Conservation (phyloP, 2,113 vertebrate genomes). For the Crotalus tigris region DNA sequence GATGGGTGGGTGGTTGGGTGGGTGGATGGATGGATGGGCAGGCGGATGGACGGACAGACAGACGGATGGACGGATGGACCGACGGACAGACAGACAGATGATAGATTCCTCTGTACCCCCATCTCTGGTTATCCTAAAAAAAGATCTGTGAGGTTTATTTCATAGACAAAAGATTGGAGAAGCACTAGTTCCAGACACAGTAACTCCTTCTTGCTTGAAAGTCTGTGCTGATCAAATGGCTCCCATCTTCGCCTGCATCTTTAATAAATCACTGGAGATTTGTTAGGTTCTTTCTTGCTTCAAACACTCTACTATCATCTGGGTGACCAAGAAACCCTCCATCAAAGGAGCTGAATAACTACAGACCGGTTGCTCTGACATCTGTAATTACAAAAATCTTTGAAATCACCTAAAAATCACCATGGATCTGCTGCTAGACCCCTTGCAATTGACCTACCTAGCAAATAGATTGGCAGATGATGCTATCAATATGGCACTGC, state of each 20-base stretch:
- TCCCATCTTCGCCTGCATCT: background rate
- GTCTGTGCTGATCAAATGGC: background rate
- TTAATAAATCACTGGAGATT: background rate
- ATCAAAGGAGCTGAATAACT: background rate
- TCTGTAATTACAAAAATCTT: background rate
- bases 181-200: background rate
- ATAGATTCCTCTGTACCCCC: background rate
- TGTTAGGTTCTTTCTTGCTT: background rate
- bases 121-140: background rate
- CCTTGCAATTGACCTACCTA: too few relatives aligned
- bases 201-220: background rate
- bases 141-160: background rate
- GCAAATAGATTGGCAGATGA: too few relatives aligned
- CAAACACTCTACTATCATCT: background rate
- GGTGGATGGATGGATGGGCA: too few relatives aligned
- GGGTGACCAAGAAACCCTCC: background rate
- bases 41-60: too few relatives aligned
- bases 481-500: too few relatives aligned
- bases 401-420: too few relatives aligned
- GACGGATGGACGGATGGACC: rapidly evolving
- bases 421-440: too few relatives aligned
- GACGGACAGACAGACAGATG: rapidly evolving
- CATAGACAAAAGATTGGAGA: background rate
- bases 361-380: background rate
- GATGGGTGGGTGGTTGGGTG: too few relatives aligned